These are phyloP conservation scores for Rhopilema esculentum DNA, from an alignment of 30 jellyfish, hydroid and myxozoan species.

Conservation along the genomic window DNA sequence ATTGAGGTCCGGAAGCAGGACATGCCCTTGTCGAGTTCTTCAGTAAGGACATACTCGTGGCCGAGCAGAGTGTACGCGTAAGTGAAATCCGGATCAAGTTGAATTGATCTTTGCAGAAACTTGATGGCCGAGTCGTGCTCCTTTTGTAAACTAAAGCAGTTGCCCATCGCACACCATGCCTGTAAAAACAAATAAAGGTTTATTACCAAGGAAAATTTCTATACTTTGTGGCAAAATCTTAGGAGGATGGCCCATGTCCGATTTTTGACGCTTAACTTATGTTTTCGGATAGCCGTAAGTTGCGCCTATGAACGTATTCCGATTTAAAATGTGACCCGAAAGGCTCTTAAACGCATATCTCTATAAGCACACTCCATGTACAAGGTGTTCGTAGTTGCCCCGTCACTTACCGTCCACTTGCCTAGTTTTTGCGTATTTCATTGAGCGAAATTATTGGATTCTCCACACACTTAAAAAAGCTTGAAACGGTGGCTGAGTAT, in stretches of 20 bases:
- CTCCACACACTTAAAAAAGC: no score
- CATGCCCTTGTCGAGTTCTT: conserved; percentile 92
- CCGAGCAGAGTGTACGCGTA: conserved; percentile 97
- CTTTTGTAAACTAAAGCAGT: conserved; percentile 96
- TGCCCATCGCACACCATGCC: conserved; percentile 99
- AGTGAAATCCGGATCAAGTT: conserved; percentile 90
- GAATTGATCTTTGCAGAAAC: conserved; percentile 89
- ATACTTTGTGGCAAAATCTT: no score
- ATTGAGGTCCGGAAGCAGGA: conserved; percentile 94
- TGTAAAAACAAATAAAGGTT: not conserved
- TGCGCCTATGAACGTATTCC: not conserved
- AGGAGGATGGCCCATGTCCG: no score
- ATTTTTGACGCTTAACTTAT: no score
- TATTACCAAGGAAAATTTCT: no score
- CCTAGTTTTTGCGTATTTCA: no score
- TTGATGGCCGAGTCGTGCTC: conserved; percentile 91
- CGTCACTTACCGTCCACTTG: no score
- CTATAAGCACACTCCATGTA: no score
- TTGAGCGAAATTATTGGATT: no score
- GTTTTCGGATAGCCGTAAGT: no score
- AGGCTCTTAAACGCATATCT: not conserved
- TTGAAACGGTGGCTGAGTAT: no score
- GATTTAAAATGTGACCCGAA: not conserved
- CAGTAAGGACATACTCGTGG: conserved; percentile 94
- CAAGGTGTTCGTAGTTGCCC: no score